These are phyloP conservation scores for Drosophila mimica DNA, from an alignment of 2,888 invertebrate genomes.

Conservation along the genomic window DNA sequence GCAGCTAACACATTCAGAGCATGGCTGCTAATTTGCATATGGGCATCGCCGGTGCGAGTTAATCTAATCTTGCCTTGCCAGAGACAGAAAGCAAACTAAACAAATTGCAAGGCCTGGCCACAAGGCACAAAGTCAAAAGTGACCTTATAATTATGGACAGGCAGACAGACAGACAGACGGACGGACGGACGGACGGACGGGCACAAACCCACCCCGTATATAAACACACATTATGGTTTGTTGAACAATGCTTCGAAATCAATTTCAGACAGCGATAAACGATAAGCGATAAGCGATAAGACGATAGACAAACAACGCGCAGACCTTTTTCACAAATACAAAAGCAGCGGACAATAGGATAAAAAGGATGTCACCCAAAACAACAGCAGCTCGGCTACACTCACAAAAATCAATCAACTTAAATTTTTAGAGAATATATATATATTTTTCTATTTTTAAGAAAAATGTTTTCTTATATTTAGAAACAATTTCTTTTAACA, in stretches of 20 bases:
- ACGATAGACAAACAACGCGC: constrained; percentile 44
- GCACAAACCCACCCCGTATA: constrained; percentile 5
- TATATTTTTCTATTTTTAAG: neutral
- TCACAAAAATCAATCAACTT: neutral
- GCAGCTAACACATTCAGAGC: constrained; percentile 6
- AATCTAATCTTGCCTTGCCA: neutral
- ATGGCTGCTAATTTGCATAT: constrained; percentile 62
- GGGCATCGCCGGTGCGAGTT: constrained; percentile 4
- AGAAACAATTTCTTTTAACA: neutral
- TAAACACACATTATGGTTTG: neutral
- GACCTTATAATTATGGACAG: constrained; percentile 62
- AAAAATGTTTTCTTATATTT: neutral
- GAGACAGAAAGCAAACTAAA: constrained; percentile 22
- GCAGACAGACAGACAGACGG: constrained; percentile 10
- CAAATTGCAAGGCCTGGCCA: constrained; percentile 62
- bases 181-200: constrained; percentile 11
- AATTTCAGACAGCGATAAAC: constrained; percentile 66
- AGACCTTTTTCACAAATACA: constrained; percentile 49
- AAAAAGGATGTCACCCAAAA: constrained; percentile 31
- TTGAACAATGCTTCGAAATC: constrained; percentile 65
- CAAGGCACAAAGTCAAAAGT: constrained; percentile 43
- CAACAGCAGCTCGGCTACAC: neutral
- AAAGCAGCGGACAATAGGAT: constrained; percentile 35
- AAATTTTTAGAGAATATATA: neutral
- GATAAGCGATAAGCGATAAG: constrained; percentile 63